These are phyloP conservation scores for Athetis lepigone DNA, from an alignment of 2,888 invertebrate genomes.

Conservation along the genomic window DNA sequence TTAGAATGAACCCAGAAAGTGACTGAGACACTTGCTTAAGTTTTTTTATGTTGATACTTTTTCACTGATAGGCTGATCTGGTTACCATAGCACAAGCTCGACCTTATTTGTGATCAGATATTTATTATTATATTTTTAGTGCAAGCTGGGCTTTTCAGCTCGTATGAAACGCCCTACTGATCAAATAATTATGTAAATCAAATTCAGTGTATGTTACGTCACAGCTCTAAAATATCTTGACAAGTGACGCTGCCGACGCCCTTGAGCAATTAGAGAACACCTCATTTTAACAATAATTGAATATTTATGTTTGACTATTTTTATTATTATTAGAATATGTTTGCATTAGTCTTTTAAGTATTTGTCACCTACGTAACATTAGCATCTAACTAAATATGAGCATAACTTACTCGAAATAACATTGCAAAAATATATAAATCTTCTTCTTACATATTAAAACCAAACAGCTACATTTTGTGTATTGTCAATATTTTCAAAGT, in stretches of 20 bases:
- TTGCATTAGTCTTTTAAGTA: conserved; percentile 57
- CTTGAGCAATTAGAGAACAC: neutral
- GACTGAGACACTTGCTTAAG: no score
- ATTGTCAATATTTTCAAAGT: conserved; percentile 58
- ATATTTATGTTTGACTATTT: conserved; percentile 31
- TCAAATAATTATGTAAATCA: neutral
- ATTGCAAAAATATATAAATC: conserved; percentile 44
- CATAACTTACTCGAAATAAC: conserved; percentile 40
- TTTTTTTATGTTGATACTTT: no score
- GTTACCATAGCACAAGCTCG: no score
- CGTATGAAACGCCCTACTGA: no score
- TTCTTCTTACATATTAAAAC: conserved; percentile 36
- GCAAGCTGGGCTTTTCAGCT: no score
- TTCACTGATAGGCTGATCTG: no score
- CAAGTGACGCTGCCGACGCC: neutral
- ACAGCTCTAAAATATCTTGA: neutral
- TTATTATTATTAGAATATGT: conserved; percentile 54
- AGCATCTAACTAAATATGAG: conserved; percentile 47
- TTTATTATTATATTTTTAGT: no score
- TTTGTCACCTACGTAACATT: conserved; percentile 41
- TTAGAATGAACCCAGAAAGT: no score
- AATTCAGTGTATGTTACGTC: neutral
- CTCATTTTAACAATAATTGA: conserved; percentile 32
- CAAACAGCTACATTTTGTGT: conserved; percentile 36
- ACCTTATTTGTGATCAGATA: no score